These are phyloP conservation scores for Eulacestoma nigropectus DNA, from an alignment of 2,113 vertebrate genomes.

Conservation along the genomic window DNA sequence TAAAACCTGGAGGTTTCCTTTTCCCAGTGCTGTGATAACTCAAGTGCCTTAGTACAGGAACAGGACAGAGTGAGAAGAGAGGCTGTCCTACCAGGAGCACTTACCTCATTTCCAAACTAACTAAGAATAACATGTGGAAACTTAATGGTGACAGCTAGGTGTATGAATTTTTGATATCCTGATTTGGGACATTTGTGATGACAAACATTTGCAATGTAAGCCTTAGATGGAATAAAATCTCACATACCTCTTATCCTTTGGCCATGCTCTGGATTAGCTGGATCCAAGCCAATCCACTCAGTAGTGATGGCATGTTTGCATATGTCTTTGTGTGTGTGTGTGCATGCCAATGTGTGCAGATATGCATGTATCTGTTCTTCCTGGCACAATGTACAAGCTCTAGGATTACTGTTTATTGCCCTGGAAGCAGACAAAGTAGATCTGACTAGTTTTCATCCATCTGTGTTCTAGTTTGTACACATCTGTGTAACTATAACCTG, in stretches of 20 bases:
- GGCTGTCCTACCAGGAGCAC: rapidly evolving
- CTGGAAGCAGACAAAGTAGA: not conserved
- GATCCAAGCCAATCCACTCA: not conserved
- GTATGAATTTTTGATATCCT: not conserved
- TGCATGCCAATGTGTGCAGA: rapidly evolving
- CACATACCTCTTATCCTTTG: not conserved
- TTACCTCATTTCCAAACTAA: not conserved
- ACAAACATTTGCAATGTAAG: not conserved
- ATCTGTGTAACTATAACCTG: not conserved
- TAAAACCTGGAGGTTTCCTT: not conserved
- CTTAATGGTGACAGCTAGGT: not conserved
- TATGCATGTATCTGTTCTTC: not conserved
- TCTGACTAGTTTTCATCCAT: not conserved
- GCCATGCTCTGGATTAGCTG: not conserved
- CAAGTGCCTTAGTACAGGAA: not conserved
- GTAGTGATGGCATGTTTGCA: not conserved
- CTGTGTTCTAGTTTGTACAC: not conserved
- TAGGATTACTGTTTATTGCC: not conserved
- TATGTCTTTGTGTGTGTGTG: not conserved
- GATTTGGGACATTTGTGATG: not conserved
- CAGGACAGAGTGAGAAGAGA: not conserved
- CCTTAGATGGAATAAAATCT: not conserved
- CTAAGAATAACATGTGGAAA: not conserved
- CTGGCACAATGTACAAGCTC: not conserved
- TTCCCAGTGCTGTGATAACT: not conserved